These are phyloP conservation scores for Siniperca undulata DNA, from an alignment of 2,797 vertebrate genomes.

Conservation along the genomic window DNA sequence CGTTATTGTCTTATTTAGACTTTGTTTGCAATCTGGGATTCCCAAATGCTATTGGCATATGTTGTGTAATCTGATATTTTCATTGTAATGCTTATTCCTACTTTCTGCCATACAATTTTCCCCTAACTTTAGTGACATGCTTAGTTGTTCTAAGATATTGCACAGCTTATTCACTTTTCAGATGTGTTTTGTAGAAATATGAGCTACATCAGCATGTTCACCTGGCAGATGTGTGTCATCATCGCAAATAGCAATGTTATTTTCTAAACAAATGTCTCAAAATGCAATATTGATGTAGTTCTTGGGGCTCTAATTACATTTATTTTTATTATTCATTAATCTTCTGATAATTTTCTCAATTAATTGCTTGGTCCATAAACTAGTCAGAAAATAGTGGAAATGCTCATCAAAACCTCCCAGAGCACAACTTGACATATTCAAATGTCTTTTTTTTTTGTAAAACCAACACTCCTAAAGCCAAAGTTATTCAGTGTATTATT, in stretches of 20 bases:
- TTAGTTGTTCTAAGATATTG: background rate
- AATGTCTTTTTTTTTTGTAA: background rate
- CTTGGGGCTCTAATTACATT: background rate
- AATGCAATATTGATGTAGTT: background rate
- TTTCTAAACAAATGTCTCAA: constrained; percentile 1
- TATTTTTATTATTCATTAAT: background rate
- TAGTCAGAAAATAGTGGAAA: background rate
- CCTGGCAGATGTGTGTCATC: background rate
- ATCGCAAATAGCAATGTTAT: background rate
- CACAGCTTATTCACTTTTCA: background rate
- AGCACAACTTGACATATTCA: background rate
- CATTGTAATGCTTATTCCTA: background rate
- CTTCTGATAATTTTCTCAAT: background rate
- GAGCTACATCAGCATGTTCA: background rate
- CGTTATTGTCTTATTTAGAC: background rate
- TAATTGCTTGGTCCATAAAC: background rate
- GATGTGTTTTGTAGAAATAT: background rate
- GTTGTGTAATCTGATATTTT: background rate
- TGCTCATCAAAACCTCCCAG: background rate
- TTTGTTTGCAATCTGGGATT: background rate
- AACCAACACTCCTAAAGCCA: background rate
- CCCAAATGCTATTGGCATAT: background rate
- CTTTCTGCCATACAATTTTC: background rate
- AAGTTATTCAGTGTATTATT: background rate
- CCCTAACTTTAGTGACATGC: background rate